Percentiles rank a stretch among this genome's conserved stretches.
phyloP scores from a whole-genome alignment of 2,888 invertebrate species.

The Noctua comes region DNA sequence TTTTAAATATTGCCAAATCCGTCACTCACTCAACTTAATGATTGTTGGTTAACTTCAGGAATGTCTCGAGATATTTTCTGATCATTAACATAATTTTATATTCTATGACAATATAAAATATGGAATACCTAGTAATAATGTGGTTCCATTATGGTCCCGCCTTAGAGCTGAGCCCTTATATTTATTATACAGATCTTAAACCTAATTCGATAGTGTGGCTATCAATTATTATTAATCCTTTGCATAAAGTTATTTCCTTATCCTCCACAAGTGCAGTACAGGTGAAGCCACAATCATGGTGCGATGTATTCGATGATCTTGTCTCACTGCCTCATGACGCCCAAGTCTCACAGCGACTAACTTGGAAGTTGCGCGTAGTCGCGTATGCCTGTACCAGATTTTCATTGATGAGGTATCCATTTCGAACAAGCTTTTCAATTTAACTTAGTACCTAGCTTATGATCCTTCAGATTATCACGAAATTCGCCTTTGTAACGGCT shows the following conservation, averaged over 20 bases:
- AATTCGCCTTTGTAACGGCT: background rate
- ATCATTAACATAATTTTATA: conserved; percentile 16
- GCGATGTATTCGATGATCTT: background rate
- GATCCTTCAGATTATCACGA: background rate
- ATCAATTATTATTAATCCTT: background rate
- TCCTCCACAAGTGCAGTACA: background rate
- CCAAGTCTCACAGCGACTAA: background rate
- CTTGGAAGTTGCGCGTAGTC: background rate
- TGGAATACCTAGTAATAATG: background rate
- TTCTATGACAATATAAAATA: conserved; percentile 29
- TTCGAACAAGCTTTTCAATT: background rate
- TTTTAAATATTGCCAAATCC: background rate
- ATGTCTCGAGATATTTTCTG: conserved; percentile 17
- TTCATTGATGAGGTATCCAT: background rate
- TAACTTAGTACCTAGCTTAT: background rate
- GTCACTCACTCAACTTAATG: background rate
- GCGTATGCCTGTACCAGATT: background rate
- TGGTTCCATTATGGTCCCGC: conserved; percentile 21
- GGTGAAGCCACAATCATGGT: background rate
- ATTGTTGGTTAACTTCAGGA: conserved; percentile 18
- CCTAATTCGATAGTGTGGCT: background rate
- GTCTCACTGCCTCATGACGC: background rate
- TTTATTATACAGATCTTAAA: background rate
- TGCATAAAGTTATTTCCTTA: background rate
- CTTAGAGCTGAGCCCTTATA: conserved; percentile 3